phyloP scores from a whole-genome alignment of 2,113 vertebrate species.

The Steatornis caripensis region DNA sequence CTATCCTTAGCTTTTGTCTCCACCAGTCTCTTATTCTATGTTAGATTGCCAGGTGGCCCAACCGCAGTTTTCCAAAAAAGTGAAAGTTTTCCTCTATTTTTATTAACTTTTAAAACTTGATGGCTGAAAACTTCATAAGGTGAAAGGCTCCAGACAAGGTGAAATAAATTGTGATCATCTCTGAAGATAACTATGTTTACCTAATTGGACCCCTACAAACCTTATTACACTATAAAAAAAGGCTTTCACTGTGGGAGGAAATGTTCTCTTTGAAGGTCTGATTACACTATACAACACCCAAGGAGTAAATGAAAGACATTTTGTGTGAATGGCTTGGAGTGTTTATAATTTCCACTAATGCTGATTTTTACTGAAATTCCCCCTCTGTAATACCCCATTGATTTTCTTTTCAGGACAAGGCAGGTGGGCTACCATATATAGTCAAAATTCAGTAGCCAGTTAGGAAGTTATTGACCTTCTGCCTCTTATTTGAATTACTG shows the following conservation, averaged over 20 bases:
- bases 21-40: background rate
- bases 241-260: background rate
- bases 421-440: background rate
- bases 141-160: background rate
- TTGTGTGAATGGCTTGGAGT: background rate
- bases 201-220: background rate
- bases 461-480: background rate
- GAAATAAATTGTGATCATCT: slow-evolving; percentile 7
- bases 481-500: background rate
- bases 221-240: background rate
- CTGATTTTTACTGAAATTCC: background rate
- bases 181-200: background rate
- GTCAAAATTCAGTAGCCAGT: background rate
- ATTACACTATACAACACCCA: background rate
- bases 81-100: background rate
- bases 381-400: background rate
- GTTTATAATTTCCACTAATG: background rate
- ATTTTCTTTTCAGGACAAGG: background rate
- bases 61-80: background rate
- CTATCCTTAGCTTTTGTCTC: background rate
- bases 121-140: background rate
- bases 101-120: background rate
- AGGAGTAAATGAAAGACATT: background rate
- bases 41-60: background rate
- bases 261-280: background rate